These are phyloP conservation scores for Escarpia spicata DNA, from an alignment of 2,888 invertebrate species.

Conservation along the genomic window DNA sequence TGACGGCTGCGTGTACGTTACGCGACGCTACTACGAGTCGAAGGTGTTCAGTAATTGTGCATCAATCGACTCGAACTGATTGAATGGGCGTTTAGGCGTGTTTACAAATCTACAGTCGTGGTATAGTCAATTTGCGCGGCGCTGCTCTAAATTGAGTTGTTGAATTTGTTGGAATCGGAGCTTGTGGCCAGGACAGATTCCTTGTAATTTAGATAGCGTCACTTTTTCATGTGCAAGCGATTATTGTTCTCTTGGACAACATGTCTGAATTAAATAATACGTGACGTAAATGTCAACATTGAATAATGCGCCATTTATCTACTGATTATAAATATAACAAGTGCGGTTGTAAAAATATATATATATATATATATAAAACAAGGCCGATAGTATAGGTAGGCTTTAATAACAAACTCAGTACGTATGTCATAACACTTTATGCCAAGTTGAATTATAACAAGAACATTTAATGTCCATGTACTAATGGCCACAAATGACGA, in stretches of 20 bases:
- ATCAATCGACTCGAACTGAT: background rate
- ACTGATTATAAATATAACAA: background rate
- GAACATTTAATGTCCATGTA: background rate
- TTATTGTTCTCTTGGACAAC: too few species aligned
- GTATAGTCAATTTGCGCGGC: background rate
- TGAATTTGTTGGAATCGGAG: background rate
- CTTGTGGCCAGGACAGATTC: background rate
- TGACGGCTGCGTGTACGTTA: background rate
- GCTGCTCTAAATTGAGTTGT: background rate
- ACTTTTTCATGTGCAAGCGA: too few species aligned
- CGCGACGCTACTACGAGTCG: background rate
- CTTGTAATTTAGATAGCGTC: background rate
- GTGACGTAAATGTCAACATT: too few species aligned
- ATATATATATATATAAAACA: slow-evolving; percentile 17
- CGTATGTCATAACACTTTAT: background rate
- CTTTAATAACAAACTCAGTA: background rate
- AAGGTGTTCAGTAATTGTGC: background rate
- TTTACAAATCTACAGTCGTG: background rate
- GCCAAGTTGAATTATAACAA: background rate
- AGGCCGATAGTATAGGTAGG: background rate
- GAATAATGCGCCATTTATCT: too few species aligned
- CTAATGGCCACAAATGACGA: background rate
- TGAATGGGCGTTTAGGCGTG: background rate
- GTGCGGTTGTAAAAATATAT: background rate
- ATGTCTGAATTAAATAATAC: too few species aligned